Evolutionary conservation across 2,113 vertebrate species (phyloP).

Genomic region (Macrotis lagotis): DNA sequence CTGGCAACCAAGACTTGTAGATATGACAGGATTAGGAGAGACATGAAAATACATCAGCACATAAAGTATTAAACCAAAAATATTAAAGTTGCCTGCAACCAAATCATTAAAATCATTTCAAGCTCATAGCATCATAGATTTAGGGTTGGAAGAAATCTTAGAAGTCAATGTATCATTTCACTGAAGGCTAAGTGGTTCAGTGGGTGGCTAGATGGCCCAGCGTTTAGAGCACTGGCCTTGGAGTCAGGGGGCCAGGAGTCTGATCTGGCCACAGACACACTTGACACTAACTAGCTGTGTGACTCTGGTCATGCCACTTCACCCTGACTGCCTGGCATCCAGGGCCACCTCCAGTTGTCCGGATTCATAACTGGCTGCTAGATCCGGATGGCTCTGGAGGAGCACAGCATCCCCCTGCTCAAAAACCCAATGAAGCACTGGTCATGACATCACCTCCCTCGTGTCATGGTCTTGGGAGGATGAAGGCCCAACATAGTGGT

Average conservation of each 20-base stretch:
- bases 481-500: too few species aligned
- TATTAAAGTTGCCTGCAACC: background rate
- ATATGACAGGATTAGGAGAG: background rate
- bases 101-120: background rate
- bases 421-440: too few species aligned
- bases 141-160: background rate
- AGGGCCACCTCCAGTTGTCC: too few species aligned
- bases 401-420: too few species aligned
- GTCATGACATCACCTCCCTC: too few species aligned
- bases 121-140: background rate
- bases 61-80: background rate
- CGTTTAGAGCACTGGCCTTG: background rate
- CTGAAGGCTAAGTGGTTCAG: background rate
- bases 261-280: background rate
- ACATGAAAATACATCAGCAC: constrained; percentile 31
- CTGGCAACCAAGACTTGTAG: background rate
- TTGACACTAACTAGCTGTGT: background rate
- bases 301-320: too few species aligned
- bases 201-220: background rate
- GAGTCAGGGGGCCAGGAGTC: background rate
- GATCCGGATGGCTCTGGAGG: too few species aligned
- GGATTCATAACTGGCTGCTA: too few species aligned
- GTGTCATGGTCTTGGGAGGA: too few species aligned
- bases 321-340: too few species aligned
- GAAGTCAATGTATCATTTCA: background rate